Evolutionary conservation across 2,113 vertebrate species (phyloP), one percentile per base, ranked within the genome.

Genomic region (Myanophis thanlyinensis): DNA sequence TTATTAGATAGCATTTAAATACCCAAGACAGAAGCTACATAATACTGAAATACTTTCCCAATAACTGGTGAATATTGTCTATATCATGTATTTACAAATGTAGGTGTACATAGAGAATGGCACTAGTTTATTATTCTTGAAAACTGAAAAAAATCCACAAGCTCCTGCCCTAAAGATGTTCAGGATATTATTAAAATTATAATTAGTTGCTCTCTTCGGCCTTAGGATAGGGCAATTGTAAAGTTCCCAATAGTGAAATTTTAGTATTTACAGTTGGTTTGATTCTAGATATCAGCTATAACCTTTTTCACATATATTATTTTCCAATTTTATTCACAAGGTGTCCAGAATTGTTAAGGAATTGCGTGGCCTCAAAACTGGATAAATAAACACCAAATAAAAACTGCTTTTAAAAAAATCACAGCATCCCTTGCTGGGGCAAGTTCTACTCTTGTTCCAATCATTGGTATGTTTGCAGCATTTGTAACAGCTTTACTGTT

Each of bases 21-120:
- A 86, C 47, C 47, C 30, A 27, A 49, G 13, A 51, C 20, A 87
- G 51, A 95, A 96, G 94, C 48, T 73, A 92, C 1, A 93, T 87
- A 95, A 96, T 94, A 86, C 25, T 23, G 0, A 91, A 2, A 89
- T 59, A 44, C 40, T 56, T 89, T 35, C 27, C 44, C 53, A 56
- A 25, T 25, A 25, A 54, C 4, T 59, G 15, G n/a, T 40, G n/a
- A 80, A 80, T 80, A 80, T 0, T 80, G 13, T 73, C n/a, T 40
- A 40, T 80, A 80, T 40, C 7, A 6, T 40, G 2, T 73, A 73
- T 73, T 20, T 73, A 40, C 67, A 73, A 35, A 73, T 73, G 15
- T 73, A 35, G 18, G 13, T 20, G 15, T 80, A 80, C 35, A 40
- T 80, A 20, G 15, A 73, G 67, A 73, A 73, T 18, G 67, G n/a